phyloP scores from a whole-genome alignment of 2,113 vertebrate genomes.

The Acinonyx jubatus region DNA sequence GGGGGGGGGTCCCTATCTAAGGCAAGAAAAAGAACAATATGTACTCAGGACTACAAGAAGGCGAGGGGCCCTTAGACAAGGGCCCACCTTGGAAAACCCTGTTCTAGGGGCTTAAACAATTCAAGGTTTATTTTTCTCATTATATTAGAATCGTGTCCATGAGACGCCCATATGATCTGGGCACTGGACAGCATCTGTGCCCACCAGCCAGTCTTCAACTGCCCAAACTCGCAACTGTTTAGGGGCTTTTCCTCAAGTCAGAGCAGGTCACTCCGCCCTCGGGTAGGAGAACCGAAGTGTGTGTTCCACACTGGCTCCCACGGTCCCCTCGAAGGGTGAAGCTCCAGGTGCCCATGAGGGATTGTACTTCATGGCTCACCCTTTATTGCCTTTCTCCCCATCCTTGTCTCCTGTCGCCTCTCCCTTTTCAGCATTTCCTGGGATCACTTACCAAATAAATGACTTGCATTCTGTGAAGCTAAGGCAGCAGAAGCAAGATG shows the following conservation, averaged over 20 bases:
- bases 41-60: not conserved
- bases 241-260: not conserved
- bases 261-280: not conserved
- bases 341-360: not conserved
- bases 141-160: not conserved
- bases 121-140: not conserved
- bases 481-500: not conserved
- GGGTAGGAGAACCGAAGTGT: not conserved
- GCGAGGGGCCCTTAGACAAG: not conserved
- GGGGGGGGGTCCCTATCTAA: not conserved
- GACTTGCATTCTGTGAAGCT: not conserved
- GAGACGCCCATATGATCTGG: not conserved
- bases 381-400: not conserved
- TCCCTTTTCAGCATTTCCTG: not conserved
- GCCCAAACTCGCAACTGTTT: not conserved
- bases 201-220: not conserved
- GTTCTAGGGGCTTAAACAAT: not conserved
- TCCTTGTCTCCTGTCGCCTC: not conserved
- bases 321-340: not conserved
- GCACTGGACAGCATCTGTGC: not conserved
- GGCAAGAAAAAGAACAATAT: rapidly evolving
- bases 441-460: not conserved
- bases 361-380: not conserved
- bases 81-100: not conserved
- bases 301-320: not conserved